Base-by-base conservation (phyloP, 2,113 vertebrate species). In the Lampris incognitus region DNA sequence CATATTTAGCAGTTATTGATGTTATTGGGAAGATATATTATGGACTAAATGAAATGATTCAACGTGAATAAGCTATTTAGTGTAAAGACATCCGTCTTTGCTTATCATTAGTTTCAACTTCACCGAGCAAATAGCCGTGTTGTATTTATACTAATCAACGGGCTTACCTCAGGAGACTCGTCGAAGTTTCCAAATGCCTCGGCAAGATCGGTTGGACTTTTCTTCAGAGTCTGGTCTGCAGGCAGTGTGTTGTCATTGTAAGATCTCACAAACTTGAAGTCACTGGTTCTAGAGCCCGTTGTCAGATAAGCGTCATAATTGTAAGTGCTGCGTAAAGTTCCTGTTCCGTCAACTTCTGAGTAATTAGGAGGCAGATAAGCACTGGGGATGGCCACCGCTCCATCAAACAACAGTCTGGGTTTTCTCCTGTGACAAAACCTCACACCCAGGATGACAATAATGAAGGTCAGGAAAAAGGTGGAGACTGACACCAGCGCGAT, bases 211-310 rank as follows among this genome's bases (percentile, higher is more conserved):
- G 39, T 57, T 9, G 54, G 54, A 36, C 24, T 39, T 58, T 59
- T 67, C 36, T 13, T 71, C 52, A 66, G 52, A 46, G 69, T 81
- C 51, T 77, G 65, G 48, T 82, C 82, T 46, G 74, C 46, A 66
- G 82, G 84, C 36, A 90, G 50, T 0, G 84, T 88, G 71, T 60
- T 76, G 41, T 85, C 85, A 62, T 83, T 80, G 57, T 85, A 87
- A 4, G 81, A 83, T 0, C 62, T 72, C 40, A 84, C 46, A 9
- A 87, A 87, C 71, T 87, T 87, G 49, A 84, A 79, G 56, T 83
- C 75, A 50, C 75, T 83, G 6, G 75, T 83, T 24, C 60, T 37
- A 9, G 81, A 79, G 1, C 76, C 70, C 36, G 75, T 74, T 4
- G 70, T 78, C 49, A 83, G 38, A 36, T 73, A 83, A 2, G 71